These are phyloP conservation scores for Lerema accius DNA, from an alignment of 1,140 invertebrate genomes.

Conservation along the genomic window DNA sequence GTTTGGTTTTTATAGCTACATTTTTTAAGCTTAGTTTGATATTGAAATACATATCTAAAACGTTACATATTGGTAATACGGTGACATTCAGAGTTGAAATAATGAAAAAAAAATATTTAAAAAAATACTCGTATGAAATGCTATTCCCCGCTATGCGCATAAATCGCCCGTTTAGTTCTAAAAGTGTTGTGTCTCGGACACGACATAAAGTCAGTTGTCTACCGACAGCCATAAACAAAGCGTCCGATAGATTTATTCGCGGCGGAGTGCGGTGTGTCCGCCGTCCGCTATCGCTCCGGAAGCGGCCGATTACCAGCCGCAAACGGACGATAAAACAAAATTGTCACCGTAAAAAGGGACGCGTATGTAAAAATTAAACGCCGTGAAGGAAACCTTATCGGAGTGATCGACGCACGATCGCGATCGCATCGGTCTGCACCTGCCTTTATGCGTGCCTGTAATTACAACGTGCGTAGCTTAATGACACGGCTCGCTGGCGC, in stretches of 20 bases:
- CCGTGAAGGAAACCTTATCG: slow-evolving; percentile 51
- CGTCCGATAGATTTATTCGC: slow-evolving; percentile 13
- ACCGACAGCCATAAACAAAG: slow-evolving; percentile 20
- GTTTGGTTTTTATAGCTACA: too few species aligned
- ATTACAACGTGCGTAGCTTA: slow-evolving; percentile 27
- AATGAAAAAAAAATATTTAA: too few species aligned
- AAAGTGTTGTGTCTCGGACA: too few species aligned
- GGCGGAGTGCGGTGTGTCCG: too few species aligned
- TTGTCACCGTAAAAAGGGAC: slow-evolving; percentile 52
- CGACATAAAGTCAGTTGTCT: not conserved
- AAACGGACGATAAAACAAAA: slow-evolving; percentile 46
- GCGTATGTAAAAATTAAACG: slow-evolving; percentile 50
- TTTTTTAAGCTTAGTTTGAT: too few species aligned
- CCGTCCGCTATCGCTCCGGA: slow-evolving; percentile 37
- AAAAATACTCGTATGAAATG: too few species aligned
- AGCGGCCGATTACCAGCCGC: slow-evolving; percentile 37
- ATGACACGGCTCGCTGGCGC: slow-evolving; percentile 3
- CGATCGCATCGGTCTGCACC: slow-evolving; percentile 44
- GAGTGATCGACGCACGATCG: slow-evolving; percentile 34
- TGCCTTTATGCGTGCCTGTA: slow-evolving; percentile 41
- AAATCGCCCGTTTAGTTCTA: too few species aligned
- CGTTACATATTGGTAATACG: too few species aligned
- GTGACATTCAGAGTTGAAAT: too few species aligned
- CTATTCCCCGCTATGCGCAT: too few species aligned
- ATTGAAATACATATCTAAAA: too few species aligned